These are phyloP conservation scores for Phortica magna DNA, from an alignment of 2,888 invertebrate genomes.

Conservation along the genomic window DNA sequence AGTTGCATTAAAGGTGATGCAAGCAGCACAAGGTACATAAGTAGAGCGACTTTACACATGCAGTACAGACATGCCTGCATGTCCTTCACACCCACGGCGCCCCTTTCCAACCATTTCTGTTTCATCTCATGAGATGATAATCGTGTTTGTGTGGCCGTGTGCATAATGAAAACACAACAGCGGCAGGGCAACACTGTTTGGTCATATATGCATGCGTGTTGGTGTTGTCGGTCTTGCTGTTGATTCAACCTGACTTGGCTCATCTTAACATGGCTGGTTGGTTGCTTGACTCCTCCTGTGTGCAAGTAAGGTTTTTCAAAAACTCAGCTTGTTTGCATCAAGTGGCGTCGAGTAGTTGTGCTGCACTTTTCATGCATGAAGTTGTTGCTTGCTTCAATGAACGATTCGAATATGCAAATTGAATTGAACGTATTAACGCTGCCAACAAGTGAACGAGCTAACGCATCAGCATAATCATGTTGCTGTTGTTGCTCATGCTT, in stretches of 20 bases:
- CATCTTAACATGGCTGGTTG: background rate
- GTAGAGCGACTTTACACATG: too few species aligned
- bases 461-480: background rate
- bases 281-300: background rate
- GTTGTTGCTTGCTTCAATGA: constrained; percentile 62
- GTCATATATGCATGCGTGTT: constrained; percentile 1
- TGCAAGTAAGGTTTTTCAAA: background rate
- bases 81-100: background rate
- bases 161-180: constrained; percentile 41
- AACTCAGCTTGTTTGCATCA: constrained; percentile 7
- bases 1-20: constrained; percentile 11
- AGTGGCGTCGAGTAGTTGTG: background rate
- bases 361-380: constrained; percentile 28
- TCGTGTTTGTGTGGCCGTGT: constrained; percentile 70
- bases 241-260: background rate
- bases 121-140: constrained; percentile 70
- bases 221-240: background rate
- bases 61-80: too few species aligned
- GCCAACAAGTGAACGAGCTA: constrained; percentile 48
- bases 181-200: background rate
- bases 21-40: background rate
- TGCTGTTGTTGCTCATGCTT: background rate
- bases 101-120: background rate
- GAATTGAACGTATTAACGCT: constrained; percentile 71
- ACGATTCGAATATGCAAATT: constrained; percentile 72